Base-by-base conservation (phyloP, 2,888 invertebrate species). In the Hyalella azteca region DNA sequence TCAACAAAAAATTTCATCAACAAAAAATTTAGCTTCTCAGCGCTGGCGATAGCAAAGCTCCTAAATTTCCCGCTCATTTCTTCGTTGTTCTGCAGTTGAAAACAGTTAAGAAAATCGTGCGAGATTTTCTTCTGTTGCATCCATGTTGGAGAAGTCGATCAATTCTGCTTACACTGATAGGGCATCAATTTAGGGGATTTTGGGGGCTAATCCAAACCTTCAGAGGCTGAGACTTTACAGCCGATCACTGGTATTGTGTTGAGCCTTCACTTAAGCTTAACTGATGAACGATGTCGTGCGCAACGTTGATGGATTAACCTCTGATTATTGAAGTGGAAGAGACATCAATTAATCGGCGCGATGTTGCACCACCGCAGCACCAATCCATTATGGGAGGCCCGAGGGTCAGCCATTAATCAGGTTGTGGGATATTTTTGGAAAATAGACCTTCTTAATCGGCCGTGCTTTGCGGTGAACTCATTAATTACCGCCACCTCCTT, bases 261-360 rank as follows among this genome's bases (percentile, higher is more conserved):
- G 66, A 66, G 36, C 66, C 29, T 66, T 32, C 54, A 54, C 29
- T 13, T 54, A 29, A 54, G 54, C 39, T 66, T 32, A 66, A 66
- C 66, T 36, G 66, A 36, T 66, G 66, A 29, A 36, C 19, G 66
- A 5, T 45, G 45, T 11, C 45, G 15, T n/a, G 45, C 45, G 11
- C 11, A 45, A 15, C 66, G 19, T 29, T 3, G 66, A 36, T 66
- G 36, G 66, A 66, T 66, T 39, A 66, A 36, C 29, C 66, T 36
- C 66, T 66, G 66, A 66, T 66, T 66, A 66, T 29, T 66, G 66
- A 66, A 36, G 66, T 39, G 66, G 66, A 66, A 66, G 66, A 66
- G 19, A 36, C 66, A 29, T 66, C 66, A 66, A 66, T 66, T 66
- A 66, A 66, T 66, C 36, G 66, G 19, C 13, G 66, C 39, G 36